A percentile compares a stretch with the other conserved stretches of the same genome.
These are phyloP conservation scores for Allobates femoralis DNA, from an alignment of 2,797 vertebrate genomes.

Conservation along the genomic window DNA sequence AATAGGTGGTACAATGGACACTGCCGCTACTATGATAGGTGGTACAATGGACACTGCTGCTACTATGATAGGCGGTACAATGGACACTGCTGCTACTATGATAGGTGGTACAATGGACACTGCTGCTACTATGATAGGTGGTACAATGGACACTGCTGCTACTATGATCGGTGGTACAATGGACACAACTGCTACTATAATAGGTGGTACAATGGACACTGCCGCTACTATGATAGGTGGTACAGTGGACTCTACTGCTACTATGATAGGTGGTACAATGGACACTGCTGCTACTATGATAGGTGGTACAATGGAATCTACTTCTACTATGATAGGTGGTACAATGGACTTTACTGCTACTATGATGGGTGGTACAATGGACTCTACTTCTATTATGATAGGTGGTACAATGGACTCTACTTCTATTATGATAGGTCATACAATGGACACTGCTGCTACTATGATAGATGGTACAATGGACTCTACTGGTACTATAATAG, in stretches of 20 bases:
- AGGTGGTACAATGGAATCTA: neutral
- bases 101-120: too few relatives aligned
- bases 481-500: neutral
- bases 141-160: too few relatives aligned
- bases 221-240: neutral
- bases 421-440: too few relatives aligned
- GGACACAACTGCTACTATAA: too few relatives aligned
- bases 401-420: neutral
- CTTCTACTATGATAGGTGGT: neutral
- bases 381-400: neutral
- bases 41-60: neutral
- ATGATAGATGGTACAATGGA: neutral
- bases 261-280: neutral
- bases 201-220: too few relatives aligned
- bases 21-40: neutral
- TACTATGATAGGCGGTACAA: neutral
- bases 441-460: neutral
- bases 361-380: too few relatives aligned
- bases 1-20: neutral
- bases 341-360: neutral
- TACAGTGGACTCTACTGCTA: neutral
- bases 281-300: neutral
- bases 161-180: too few relatives aligned
- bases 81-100: too few relatives aligned
- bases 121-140: too few relatives aligned